Conservation (phyloP, 1,140 invertebrate species). For the Metopolophium dirhodum region DNA sequence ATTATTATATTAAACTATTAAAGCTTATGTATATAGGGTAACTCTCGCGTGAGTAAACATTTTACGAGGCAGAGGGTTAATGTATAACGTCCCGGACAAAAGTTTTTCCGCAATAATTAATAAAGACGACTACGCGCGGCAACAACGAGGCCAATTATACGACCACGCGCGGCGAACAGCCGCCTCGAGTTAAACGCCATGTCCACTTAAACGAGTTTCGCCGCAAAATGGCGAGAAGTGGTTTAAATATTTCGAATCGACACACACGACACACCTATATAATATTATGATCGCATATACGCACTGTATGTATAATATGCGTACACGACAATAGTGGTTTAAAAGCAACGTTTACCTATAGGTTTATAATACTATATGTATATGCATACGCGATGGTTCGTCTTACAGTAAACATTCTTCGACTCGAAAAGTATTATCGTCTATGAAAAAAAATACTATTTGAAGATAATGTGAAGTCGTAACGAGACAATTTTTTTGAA, state of each 20-base stretch:
- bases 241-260: not conserved
- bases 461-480: not conserved
- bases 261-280: not conserved
- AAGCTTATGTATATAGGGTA: not conserved
- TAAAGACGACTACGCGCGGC: not conserved
- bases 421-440: not conserved
- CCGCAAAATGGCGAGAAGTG: not conserved
- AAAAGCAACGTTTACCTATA: no score
- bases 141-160: not conserved
- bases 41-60: slow-evolving; percentile 28
- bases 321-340: no score
- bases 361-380: no score
- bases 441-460: not conserved
- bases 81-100: not conserved
- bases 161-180: not conserved
- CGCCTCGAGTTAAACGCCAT: slow-evolving; percentile 8
- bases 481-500: not conserved
- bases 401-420: no score
- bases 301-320: not conserved
- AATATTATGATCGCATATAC: not conserved
- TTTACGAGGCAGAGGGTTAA: slow-evolving; percentile 6
- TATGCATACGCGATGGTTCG: no score
- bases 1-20: not conserved
- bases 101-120: slow-evolving; percentile 36
- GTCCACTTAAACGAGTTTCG: slow-evolving; percentile 34